Percentiles rank a stretch among this genome's conserved stretches.
phyloP scores from a whole-genome alignment of 1,140 invertebrate species.

The Drosophila pallidifrons region DNA sequence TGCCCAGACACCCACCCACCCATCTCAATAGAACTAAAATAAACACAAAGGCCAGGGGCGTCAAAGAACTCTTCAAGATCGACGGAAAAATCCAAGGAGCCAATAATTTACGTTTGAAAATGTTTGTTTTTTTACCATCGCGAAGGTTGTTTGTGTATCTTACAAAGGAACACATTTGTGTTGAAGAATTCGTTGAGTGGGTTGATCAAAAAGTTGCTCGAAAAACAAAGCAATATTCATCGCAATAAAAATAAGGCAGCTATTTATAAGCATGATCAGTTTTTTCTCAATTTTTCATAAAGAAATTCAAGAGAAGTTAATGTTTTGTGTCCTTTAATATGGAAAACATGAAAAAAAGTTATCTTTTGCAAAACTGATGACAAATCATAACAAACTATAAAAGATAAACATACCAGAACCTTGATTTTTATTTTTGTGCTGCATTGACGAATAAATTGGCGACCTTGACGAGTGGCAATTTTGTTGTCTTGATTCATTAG shows the following conservation, averaged over 20 bases:
- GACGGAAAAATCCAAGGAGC: constrained; percentile 54
- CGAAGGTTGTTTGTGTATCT: constrained; percentile 58
- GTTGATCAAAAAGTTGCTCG: constrained; percentile 36
- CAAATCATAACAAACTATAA: constrained; percentile 50
- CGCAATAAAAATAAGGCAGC: neutral
- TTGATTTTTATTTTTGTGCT: constrained; percentile 67
- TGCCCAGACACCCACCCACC: neutral
- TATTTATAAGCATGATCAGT: neutral
- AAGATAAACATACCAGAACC: constrained; percentile 52
- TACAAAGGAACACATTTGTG: constrained; percentile 42
- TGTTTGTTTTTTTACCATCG: constrained; percentile 48
- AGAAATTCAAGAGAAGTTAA: neutral
- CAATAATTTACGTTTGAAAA: constrained; percentile 63
- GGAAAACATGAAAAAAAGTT: neutral
- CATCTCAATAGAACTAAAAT: neutral
- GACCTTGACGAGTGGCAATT: constrained; percentile 66
- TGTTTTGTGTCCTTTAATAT: neutral
- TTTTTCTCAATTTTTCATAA: neutral
- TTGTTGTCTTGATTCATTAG: constrained; percentile 69
- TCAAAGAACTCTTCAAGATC: constrained; percentile 64
- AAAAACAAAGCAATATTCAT: neutral
- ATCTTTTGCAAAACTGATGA: constrained; percentile 22
- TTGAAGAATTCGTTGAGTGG: constrained; percentile 7
- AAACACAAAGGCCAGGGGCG: constrained; percentile 10
- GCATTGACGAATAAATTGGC: constrained; percentile 62